Evolutionary conservation across 1,140 invertebrate species (phyloP).

Genomic region (Calephelis virginiensis): DNA sequence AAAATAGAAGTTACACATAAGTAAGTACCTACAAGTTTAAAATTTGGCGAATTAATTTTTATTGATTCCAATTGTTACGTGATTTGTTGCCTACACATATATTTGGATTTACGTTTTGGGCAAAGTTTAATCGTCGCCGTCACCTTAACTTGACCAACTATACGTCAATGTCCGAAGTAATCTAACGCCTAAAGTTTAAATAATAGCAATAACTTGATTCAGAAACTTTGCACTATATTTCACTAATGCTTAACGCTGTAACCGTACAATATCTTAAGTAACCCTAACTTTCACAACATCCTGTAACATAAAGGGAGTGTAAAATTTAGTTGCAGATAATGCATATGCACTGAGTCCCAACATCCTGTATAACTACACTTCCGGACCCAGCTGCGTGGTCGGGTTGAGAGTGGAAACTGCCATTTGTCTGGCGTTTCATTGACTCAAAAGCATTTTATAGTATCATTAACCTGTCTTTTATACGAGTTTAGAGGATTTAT

Average conservation of each 20-base stretch:
- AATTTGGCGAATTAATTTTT: too few relatives aligned
- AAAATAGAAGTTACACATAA: too few relatives aligned
- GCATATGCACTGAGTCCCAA: constrained; percentile 29
- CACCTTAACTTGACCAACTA: not conserved
- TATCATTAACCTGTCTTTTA: constrained; percentile 21
- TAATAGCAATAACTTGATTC: constrained; percentile 39
- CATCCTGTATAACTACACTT: constrained; percentile 25
- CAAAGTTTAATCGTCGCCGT: too few relatives aligned
- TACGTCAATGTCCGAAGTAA: constrained; percentile 10
- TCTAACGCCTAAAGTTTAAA: constrained; percentile 32
- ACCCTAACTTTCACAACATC: constrained; percentile 34
- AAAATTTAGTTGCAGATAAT: constrained; percentile 42
- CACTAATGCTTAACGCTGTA: constrained; percentile 24
- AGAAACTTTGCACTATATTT: constrained; percentile 30
- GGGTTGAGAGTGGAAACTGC: constrained; percentile 42
- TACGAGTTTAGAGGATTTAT: not conserved
- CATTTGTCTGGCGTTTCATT: constrained; percentile 42
- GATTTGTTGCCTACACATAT: too few relatives aligned
- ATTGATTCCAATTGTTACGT: too few relatives aligned
- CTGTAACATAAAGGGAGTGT: constrained; percentile 30
- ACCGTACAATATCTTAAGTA: constrained; percentile 45
- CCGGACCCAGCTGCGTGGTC: constrained; percentile 49
- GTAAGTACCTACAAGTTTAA: too few relatives aligned
- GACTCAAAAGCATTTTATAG: constrained; percentile 35
- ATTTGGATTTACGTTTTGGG: too few relatives aligned